Percentiles rank a stretch among this genome's conserved stretches.
Evolutionary conservation across 2,113 vertebrate genomes (phyloP).

Genomic region (Origma solitaria): DNA sequence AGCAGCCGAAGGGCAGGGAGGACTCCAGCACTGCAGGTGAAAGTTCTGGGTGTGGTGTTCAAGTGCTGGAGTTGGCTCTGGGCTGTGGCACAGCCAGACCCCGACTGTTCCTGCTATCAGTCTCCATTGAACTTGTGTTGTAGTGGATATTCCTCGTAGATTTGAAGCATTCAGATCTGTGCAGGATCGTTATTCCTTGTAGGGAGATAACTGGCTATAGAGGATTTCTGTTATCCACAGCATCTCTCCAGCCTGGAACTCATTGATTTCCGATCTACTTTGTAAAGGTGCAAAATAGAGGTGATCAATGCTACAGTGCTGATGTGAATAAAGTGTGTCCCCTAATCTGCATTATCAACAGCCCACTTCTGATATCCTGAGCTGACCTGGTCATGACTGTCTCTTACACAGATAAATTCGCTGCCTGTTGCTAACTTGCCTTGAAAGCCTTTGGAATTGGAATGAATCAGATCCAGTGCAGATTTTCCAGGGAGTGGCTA

Average conservation of each 20-base stretch:
- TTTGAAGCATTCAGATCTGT: not conserved
- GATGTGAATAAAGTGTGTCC: slow-evolving; percentile 11
- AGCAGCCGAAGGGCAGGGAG: slow-evolving; percentile 23
- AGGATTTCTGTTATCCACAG: slow-evolving; percentile 61
- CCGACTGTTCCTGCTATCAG: not conserved
- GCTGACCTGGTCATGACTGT: slow-evolving; percentile 51
- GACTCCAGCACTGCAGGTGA: not conserved
- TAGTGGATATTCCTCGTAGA: not conserved
- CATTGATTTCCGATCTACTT: slow-evolving; percentile 53
- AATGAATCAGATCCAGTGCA: not conserved
- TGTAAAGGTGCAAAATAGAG: slow-evolving; percentile 29
- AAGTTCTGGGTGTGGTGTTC: not conserved
- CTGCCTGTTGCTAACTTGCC: not conserved
- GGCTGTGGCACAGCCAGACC: not conserved
- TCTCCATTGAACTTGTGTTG: not conserved
- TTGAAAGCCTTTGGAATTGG: slow-evolving; percentile 13
- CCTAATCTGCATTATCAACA: slow-evolving; percentile 48
- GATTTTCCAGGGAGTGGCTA: not conserved
- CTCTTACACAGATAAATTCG: slow-evolving; percentile 8
- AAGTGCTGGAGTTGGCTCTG: not conserved
- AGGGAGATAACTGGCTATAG: slow-evolving; percentile 48
- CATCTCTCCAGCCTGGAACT: slow-evolving; percentile 10
- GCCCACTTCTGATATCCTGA: slow-evolving; percentile 44
- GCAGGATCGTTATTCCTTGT: slow-evolving; percentile 32
- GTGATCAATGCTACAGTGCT: slow-evolving; percentile 48